These are phyloP conservation scores for Theropithecus gelada DNA, from an alignment of 2,113 vertebrate genomes.

Conservation along the genomic window DNA sequence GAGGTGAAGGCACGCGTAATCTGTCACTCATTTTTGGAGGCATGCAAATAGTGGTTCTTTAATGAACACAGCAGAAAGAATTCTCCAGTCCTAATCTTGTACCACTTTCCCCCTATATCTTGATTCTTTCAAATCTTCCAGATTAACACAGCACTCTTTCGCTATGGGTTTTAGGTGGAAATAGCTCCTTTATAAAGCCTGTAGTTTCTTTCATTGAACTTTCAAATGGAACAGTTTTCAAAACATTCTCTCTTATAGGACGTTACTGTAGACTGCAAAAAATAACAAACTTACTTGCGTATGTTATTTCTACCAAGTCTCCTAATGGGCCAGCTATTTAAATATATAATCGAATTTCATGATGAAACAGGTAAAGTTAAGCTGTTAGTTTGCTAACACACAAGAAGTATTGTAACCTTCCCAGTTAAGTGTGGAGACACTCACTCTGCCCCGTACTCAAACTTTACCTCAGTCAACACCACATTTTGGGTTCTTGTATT, in stretches of 20 bases:
- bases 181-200: background rate
- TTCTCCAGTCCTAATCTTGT: background rate
- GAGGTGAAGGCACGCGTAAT: background rate
- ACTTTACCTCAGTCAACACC: background rate
- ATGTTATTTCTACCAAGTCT: background rate
- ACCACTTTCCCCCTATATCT: background rate
- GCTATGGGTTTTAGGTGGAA: background rate
- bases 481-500: background rate
- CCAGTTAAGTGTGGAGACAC: rapidly evolving
- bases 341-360: background rate
- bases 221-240: background rate
- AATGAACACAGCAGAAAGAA: background rate
- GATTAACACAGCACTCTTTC: background rate
- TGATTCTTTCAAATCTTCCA: background rate
- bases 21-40: background rate
- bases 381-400: background rate
- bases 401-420: background rate
- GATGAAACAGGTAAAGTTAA: background rate
- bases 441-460: background rate
- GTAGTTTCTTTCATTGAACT: background rate
- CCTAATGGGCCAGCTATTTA: background rate
- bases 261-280: background rate
- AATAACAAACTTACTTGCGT: background rate
- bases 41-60: background rate
- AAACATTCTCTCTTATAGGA: background rate